These are phyloP conservation scores for Pachycephala philippinensis DNA, from an alignment of 2,113 vertebrate species.

Conservation along the genomic window DNA sequence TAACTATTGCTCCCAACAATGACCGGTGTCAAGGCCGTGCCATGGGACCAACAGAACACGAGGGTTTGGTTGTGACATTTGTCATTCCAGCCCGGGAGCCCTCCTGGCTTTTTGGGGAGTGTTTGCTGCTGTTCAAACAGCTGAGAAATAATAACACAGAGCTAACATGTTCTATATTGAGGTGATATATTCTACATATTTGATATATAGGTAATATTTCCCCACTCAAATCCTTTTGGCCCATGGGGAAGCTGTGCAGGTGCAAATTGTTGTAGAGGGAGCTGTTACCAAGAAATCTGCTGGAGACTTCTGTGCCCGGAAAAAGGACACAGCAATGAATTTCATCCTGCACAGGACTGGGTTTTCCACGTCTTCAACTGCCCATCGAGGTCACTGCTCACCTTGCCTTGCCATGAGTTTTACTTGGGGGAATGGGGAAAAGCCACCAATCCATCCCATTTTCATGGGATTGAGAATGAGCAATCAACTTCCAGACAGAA, in stretches of 20 bases:
- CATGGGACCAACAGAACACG: accelerated
- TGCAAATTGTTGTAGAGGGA: not conserved
- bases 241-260: accelerated
- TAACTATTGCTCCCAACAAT: not conserved
- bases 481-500: not conserved
- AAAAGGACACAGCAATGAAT: not conserved
- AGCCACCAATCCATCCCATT: not conserved
- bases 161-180: not conserved
- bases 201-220: not conserved
- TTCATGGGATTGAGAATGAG: not conserved
- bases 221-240: not conserved
- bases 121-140: not conserved
- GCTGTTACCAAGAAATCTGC: too few species aligned
- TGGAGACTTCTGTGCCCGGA: not conserved
- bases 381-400: not conserved
- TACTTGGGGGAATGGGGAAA: not conserved
- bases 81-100: not conserved
- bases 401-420: not conserved
- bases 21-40: not conserved
- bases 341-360: not conserved
- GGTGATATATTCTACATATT: not conserved
- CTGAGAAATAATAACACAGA: not conserved
- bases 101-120: not conserved
- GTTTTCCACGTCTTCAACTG: accelerated
- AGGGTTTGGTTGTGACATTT: not conserved